phyloP scores from a whole-genome alignment of 2,888 invertebrate species.

The Onchidella celtica region DNA sequence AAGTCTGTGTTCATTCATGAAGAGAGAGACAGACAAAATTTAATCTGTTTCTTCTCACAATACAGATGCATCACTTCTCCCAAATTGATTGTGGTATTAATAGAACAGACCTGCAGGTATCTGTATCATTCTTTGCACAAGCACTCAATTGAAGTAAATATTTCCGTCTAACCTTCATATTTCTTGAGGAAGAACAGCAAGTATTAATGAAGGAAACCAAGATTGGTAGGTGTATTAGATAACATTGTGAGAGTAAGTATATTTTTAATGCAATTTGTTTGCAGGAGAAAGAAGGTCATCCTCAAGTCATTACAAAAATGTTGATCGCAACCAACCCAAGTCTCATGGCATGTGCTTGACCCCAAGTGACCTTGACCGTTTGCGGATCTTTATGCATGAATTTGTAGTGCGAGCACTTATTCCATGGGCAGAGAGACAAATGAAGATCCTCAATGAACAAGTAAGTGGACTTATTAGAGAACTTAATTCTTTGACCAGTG shows the following conservation, averaged over 20 bases:
- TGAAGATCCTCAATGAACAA: slow-evolving; percentile 84
- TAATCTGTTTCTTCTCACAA: too few species aligned
- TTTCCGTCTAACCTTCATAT: too few species aligned
- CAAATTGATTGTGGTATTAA: too few species aligned
- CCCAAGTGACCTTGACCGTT: slow-evolving; percentile 90
- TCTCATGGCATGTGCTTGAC: slow-evolving; percentile 85
- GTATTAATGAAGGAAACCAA: background rate
- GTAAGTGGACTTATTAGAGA: too few species aligned
- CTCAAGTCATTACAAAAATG: slow-evolving; percentile 17
- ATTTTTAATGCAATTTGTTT: background rate
- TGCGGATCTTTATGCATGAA: slow-evolving; percentile 91
- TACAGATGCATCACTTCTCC: too few species aligned
- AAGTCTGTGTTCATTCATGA: too few species aligned
- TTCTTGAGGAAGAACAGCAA: too few species aligned
- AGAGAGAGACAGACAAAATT: too few species aligned
- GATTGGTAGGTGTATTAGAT: background rate
- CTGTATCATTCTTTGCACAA: too few species aligned
- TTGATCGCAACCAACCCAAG: slow-evolving; percentile 44
- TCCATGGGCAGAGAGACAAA: slow-evolving; percentile 95
- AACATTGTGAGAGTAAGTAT: background rate
- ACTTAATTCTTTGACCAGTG: too few species aligned
- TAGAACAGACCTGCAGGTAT: too few species aligned
- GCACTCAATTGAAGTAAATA: too few species aligned
- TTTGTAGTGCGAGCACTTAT: slow-evolving; percentile 92
- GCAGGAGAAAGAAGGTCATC: background rate